Base-by-base conservation (phyloP, 1,140 invertebrate species). In the Drosophila repletoides region DNA sequence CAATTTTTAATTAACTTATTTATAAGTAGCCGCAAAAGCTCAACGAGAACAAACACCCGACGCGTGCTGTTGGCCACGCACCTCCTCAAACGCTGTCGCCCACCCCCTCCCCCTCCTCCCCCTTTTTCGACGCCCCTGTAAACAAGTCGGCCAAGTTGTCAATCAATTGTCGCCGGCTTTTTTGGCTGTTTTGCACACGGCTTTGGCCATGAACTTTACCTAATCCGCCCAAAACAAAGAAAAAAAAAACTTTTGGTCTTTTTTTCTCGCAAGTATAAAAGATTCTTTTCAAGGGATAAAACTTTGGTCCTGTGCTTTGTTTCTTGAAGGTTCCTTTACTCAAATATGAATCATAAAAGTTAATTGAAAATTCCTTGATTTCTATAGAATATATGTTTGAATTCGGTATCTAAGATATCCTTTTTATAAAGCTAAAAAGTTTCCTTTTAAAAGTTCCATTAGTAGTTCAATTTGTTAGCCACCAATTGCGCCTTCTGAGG, bases 1-100 rank as follows among this genome's bases (percentile, higher is more conserved):
- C 53, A 79, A 41, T 86, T 84, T 79, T 84, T 86, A 84, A 84
- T 84, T 79, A 84, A 84, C 79, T 84, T 84, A 75, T 72, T 84
- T 84, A 67, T 75, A 72, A 52, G 64, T 60, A 19, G 26, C 22
- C 43, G 33, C 48, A 65, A 56, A 65, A 49, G 33, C 53, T 65
- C 53, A 40, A 31, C 41, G 41, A 7, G 9, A 49, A 51, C 45
- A 28, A 34, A 10, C 33, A 26, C 56, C 43, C 15, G 55, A 67
- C 64, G 64, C 64, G 64, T 67, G 64, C 64, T 63, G 9, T 46
- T 52, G 9, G 46, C 38, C 29, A 67, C 64, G 64, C 55, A 61
- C 49, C 26, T 7, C 34, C 48, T 33, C 38, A n/a, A n/a, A n/a
- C n/a, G n/a, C n/a, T 12, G 19, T n/a, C 46, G 29, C 45, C 49